A percentile compares a stretch with the other conserved stretches of the same genome.
Conservation (phyloP, 2,797 vertebrate genomes). For the Coracias cyanogaster region DNA sequence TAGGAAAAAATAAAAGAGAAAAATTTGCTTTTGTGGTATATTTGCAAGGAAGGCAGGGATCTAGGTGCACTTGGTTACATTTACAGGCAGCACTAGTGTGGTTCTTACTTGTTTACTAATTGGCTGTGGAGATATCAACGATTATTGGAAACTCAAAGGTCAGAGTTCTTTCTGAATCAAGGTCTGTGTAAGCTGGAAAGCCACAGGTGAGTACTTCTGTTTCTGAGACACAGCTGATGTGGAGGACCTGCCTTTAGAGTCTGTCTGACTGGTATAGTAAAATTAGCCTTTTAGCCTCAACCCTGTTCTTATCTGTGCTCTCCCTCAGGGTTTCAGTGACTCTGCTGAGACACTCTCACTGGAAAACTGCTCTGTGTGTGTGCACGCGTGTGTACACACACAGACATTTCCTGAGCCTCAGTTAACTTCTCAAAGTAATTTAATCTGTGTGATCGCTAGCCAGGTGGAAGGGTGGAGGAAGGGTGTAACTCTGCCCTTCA, state of each 20-base stretch:
- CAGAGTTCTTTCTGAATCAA: not conserved
- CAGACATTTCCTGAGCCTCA: not conserved
- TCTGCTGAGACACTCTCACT: not conserved
- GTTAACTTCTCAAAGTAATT: not conserved
- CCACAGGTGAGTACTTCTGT: not conserved
- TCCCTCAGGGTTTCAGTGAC: accelerated
- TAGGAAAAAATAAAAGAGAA: not conserved
- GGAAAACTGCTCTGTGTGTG: not conserved
- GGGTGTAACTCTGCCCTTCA: not conserved
- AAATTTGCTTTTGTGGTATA: not conserved
- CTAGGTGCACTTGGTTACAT: accelerated
- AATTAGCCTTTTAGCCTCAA: not conserved
- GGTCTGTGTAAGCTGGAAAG: not conserved
- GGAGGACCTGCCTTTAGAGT: not conserved
- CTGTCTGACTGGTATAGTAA: not conserved
- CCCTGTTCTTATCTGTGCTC: not conserved
- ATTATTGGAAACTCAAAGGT: conserved; percentile 40
- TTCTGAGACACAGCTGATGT: not conserved
- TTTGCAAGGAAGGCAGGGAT: not conserved
- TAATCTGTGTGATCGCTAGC: not conserved
- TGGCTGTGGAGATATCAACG: not conserved
- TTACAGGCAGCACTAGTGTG: not conserved
- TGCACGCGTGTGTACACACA: not conserved
- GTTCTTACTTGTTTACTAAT: not conserved
- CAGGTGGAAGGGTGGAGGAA: conserved; percentile 26